Base-by-base conservation (phyloP, 2,797 vertebrate genomes). In the Ctenosaura bakeri region DNA sequence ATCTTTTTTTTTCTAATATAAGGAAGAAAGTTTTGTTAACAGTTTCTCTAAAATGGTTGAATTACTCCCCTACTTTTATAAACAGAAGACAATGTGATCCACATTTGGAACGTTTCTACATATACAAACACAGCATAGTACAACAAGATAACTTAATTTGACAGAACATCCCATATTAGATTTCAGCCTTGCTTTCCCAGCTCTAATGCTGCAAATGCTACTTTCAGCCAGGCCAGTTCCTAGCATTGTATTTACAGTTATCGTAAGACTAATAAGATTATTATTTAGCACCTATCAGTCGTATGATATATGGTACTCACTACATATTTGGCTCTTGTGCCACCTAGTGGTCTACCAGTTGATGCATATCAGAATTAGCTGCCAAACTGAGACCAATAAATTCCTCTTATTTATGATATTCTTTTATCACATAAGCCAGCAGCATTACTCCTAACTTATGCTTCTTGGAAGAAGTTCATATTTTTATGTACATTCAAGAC, bases 261-360 rank as follows among this genome's bases (percentile, higher is more conserved):
- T 66, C 29, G 32, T 35, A 85, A 35, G 14, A 46, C 42, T 46
- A 46, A 46, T 46, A 46, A 46, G 42, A 46, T 46, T 46, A 46
- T 46, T 46, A 46, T 46, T 46, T 46, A 46, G 54, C 87, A 86
- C 59, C 5, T 0, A 1, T 78, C 62, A 35, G 59, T 46, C 56
- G 1, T 16, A 26, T 0, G 32, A 0, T 5, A 26, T 50, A 79
- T 52, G 26, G 12, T 62, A 29, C 0, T 26, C 26, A 54, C 29
- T 62, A 90, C 73, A 73, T 46, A 6, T 12, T 91, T 89, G 29
- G 69, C 92, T 84, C 52, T 90, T 73, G 0, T 10, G 91, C 96
- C 96, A 96, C 92, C 96, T 96, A 85, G 93, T 24, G 93, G 95
- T 87, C 54, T 42, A 83, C n/a, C 38, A 6, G n/a, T 18, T 38